phyloP scores from a whole-genome alignment of 2,113 vertebrate genomes.

The Saimiri boliviensis region DNA sequence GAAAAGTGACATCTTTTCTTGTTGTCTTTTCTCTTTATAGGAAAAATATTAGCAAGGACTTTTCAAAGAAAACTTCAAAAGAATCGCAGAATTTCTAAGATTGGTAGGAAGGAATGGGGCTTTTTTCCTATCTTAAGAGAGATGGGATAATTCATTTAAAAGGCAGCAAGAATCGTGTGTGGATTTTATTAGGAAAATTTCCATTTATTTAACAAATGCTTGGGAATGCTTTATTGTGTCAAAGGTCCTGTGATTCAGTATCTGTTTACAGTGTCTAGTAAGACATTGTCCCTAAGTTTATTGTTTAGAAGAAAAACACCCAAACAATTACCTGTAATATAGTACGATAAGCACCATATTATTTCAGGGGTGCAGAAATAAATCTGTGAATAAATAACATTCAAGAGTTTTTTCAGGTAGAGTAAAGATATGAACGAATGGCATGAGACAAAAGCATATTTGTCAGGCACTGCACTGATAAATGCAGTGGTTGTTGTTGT shows the following conservation, averaged over 20 bases:
- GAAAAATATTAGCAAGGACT: constrained; percentile 48
- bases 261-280: background rate
- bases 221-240: background rate
- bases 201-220: constrained; percentile 19
- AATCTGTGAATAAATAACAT: background rate
- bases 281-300: background rate
- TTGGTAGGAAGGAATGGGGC: background rate
- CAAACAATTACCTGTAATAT: background rate
- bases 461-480: background rate
- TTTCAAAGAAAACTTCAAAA: constrained; percentile 62
- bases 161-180: background rate
- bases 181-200: constrained; percentile 18
- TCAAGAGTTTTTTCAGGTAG: background rate
- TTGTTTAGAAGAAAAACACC: constrained; percentile 45
- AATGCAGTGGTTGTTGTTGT: background rate
- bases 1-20: constrained; percentile 39
- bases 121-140: constrained; percentile 47
- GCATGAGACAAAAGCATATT: background rate
- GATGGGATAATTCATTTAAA: constrained; percentile 5
- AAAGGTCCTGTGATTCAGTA: background rate
- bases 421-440: background rate
- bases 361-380: background rate
- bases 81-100: constrained; percentile 56
- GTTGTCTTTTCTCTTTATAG: background rate
- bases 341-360: background rate